Evolutionary conservation across 2,797 vertebrate genomes (phyloP).

Genomic region (Gadopsis bispinosus): DNA sequence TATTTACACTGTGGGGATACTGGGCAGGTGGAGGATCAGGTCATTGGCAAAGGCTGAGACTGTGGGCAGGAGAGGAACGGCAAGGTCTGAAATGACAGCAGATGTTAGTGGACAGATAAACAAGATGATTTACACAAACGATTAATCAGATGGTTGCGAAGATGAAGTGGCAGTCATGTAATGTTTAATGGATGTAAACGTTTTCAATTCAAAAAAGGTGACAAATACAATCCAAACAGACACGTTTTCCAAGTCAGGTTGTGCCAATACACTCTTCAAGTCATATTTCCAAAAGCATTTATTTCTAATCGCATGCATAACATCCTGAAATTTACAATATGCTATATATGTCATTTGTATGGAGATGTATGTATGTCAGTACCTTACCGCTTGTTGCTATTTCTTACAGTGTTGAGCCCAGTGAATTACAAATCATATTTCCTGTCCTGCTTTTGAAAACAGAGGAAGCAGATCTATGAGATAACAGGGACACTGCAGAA

Average conservation of each 20-base stretch:
- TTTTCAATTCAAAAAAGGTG: not conserved
- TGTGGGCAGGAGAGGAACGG: not conserved
- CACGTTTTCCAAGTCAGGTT: not conserved
- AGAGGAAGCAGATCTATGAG: not conserved
- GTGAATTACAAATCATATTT: conserved; percentile 4
- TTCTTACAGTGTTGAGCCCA: conserved; percentile 4
- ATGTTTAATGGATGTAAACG: not conserved
- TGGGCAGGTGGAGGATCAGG: not conserved
- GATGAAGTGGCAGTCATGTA: not conserved
- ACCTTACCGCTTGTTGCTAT: not conserved
- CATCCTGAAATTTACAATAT: conserved; percentile 1
- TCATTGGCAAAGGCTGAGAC: not conserved
- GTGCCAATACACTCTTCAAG: not conserved
- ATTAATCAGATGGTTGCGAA: not conserved
- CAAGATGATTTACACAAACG: not conserved
- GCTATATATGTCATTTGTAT: not conserved
- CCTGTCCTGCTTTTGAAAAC: conserved; percentile 30
- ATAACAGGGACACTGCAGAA: not conserved
- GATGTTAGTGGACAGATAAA: not conserved
- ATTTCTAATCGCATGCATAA: not conserved
- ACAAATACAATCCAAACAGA: not conserved
- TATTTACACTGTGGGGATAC: not conserved
- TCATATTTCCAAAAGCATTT: not conserved
- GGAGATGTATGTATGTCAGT: not conserved
- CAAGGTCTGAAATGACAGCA: conserved; percentile 3